Percentiles rank a stretch among this genome's conserved stretches.
These are phyloP conservation scores for Thripadectes ignobilis DNA, from an alignment of 2,797 vertebrate species.

Conservation along the genomic window DNA sequence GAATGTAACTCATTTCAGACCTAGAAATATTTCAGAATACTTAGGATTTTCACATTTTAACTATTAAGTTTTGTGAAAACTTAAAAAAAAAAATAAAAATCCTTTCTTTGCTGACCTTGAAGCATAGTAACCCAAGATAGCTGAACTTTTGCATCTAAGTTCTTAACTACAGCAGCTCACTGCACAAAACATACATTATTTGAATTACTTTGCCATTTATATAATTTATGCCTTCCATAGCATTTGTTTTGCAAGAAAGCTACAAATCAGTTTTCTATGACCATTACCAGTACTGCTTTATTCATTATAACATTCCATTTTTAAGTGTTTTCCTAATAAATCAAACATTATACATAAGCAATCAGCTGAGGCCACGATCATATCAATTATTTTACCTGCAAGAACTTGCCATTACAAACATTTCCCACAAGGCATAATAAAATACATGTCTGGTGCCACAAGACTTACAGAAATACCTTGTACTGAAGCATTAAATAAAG, in stretches of 20 bases:
- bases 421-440: conserved; percentile 42
- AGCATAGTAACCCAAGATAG: background rate
- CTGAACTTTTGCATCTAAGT: background rate
- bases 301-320: background rate
- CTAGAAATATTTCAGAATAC: background rate
- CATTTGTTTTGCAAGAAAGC: background rate
- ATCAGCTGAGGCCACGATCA: background rate
- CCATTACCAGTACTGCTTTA: background rate
- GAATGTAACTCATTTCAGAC: background rate
- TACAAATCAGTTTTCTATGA: conserved; percentile 10
- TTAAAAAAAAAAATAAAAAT: background rate
- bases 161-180: background rate
- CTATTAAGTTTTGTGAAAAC: background rate
- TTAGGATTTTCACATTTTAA: background rate
- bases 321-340: conserved; percentile 38
- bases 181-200: background rate
- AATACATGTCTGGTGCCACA: conserved; percentile 6
- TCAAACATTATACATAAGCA: conserved; percentile 11
- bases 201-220: conserved; percentile 14
- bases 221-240: conserved; percentile 2
- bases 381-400: conserved; percentile 44
- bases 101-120: background rate
- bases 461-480: conserved; percentile 27
- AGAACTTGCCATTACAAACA: conserved; percentile 17
- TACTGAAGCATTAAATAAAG: conserved; percentile 27